Conservation (phyloP, 1,140 invertebrate species). For the Lordiphosa clarofinis region DNA sequence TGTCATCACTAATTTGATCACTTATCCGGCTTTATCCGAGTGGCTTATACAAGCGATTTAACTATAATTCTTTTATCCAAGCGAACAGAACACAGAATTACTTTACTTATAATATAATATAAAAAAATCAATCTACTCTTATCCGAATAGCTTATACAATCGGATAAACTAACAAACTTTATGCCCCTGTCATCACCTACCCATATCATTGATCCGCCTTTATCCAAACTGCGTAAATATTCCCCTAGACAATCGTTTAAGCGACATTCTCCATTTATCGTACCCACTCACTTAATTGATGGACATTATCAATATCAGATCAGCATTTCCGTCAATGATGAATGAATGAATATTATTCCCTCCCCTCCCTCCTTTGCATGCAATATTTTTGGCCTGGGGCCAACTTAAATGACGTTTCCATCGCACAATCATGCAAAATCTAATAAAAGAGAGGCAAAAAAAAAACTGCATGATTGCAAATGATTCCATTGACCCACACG, state of each 20-base stretch:
- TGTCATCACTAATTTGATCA: too few relatives aligned
- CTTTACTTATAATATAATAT: too few relatives aligned
- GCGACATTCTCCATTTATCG: conserved; percentile 2
- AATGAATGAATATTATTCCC: conserved; percentile 21
- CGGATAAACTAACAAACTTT: too few relatives aligned
- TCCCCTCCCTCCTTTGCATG: background rate
- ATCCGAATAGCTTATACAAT: too few relatives aligned
- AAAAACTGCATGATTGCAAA: conserved; percentile 54
- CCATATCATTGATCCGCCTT: too few relatives aligned
- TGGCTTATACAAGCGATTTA: too few relatives aligned
- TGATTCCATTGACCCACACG: conserved; percentile 67
- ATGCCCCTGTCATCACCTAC: too few relatives aligned
- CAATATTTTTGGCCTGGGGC: conserved; percentile 44
- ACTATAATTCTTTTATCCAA: too few relatives aligned
- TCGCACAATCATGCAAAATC: conserved; percentile 17
- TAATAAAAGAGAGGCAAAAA: conserved; percentile 29
- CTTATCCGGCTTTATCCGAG: too few relatives aligned
- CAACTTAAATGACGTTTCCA: conserved; percentile 53
- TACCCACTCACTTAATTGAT: background rate
- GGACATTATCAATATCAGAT: conserved; percentile 31
- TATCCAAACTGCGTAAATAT: background rate
- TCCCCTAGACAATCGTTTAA: background rate
- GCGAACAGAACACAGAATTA: too few relatives aligned
- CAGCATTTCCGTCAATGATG: conserved; percentile 34
- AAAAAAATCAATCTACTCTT: too few relatives aligned